Conservation (phyloP, 2,797 vertebrate genomes). For the Bovichtus variegatus region DNA sequence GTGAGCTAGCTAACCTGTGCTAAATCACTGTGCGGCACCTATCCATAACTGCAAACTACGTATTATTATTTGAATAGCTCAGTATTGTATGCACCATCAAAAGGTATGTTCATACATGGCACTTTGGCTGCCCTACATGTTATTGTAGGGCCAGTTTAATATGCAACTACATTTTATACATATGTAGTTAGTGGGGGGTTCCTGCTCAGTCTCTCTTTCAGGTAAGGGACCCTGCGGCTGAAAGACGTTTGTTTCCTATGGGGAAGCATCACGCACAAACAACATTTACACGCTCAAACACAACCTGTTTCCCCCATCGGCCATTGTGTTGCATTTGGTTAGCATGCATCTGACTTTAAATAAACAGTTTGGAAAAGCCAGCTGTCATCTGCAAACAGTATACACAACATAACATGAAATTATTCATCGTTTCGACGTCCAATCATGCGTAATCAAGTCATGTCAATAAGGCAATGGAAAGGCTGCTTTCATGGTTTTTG, state of each 20-base stretch:
- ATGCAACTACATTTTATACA: no score
- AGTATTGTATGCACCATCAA: no score
- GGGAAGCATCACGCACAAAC: conserved; percentile 29
- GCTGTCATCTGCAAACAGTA: conserved; percentile 52
- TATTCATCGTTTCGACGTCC: conserved; percentile 42
- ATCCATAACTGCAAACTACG: no score
- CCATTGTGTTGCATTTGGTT: conserved; percentile 28
- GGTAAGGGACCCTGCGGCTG: no score
- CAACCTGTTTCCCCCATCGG: conserved; percentile 27
- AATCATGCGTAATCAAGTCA: conserved; percentile 54
- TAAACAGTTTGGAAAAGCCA: conserved; percentile 64
- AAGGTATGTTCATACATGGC: no score
- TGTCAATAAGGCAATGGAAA: conserved; percentile 38
- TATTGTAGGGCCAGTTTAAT: no score
- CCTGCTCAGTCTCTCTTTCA: no score
- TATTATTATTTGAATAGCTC: no score
- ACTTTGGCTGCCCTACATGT: no score
- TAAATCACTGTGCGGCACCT: no score
- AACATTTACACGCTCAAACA: conserved; percentile 51
- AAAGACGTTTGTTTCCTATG: conserved; percentile 7
- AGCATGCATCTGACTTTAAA: conserved; percentile 46
- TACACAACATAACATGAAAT: conserved; percentile 40
- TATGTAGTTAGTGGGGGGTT: no score
- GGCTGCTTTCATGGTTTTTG: conserved; percentile 40
- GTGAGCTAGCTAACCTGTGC: no score